These are phyloP conservation scores for Neosalanx taihuensis DNA, from an alignment of 2,797 vertebrate genomes.

Conservation along the genomic window DNA sequence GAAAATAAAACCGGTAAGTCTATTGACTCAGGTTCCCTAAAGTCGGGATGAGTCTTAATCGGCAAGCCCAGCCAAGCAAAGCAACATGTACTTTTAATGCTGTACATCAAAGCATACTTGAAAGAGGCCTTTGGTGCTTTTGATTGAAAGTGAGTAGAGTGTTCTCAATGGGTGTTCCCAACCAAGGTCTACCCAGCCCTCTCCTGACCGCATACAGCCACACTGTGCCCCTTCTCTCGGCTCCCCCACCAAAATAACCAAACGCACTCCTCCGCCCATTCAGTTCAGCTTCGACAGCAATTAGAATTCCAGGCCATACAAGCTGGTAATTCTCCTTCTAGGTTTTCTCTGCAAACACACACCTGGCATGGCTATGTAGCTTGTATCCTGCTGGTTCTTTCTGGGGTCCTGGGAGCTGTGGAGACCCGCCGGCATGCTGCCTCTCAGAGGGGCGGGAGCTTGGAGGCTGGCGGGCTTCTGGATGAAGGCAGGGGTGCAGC, in stretches of 20 bases:
- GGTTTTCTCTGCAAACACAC: conserved; percentile 49
- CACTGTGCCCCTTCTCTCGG: conserved; percentile 8
- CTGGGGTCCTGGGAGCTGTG: conserved; percentile 53
- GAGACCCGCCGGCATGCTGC: conserved; percentile 63
- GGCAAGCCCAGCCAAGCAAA: neutral
- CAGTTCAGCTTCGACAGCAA: conserved; percentile 23
- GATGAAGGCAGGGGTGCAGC: conserved; percentile 85
- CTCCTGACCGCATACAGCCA: conserved; percentile 27
- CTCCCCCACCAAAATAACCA: conserved; percentile 23
- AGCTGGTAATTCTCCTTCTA: conserved; percentile 16
- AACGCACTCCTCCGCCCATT: neutral
- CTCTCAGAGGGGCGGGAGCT: conserved; percentile 57
- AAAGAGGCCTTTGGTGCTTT: conserved; percentile 16
- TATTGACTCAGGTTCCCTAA: neutral
- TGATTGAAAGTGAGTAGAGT: conserved; percentile 6
- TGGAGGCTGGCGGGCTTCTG: conserved; percentile 71
- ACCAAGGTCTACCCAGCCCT: conserved; percentile 17
- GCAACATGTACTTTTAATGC: neutral
- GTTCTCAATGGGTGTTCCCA: conserved; percentile 16
- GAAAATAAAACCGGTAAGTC: neutral
- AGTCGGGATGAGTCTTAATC: conserved; percentile 1
- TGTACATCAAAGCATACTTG: conserved; percentile 12
- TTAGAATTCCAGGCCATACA: conserved; percentile 36
- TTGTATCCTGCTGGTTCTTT: conserved; percentile 75
- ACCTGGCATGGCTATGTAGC: conserved; percentile 86